Evolutionary conservation across 1,140 invertebrate genomes (phyloP).

Genomic region (Meloidogyne hapla): DNA sequence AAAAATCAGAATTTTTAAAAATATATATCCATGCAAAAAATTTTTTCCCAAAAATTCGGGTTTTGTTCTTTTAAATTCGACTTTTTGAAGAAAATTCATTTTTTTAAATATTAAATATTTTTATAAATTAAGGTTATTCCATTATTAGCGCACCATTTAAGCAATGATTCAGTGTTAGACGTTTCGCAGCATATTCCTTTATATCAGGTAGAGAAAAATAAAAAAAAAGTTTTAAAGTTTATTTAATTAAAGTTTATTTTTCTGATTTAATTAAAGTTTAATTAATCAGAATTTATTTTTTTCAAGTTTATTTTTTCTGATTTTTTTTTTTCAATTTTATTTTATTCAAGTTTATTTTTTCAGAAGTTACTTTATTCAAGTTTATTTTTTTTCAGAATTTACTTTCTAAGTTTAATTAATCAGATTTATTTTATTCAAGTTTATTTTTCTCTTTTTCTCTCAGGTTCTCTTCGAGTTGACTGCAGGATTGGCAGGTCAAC

Average conservation of each 20-base stretch:
- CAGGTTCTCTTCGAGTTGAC: slow-evolving; percentile 57
- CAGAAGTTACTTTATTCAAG: background rate
- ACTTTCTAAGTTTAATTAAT: no score
- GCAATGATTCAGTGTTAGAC: slow-evolving; percentile 60
- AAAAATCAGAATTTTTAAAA: no score
- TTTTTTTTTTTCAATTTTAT: background rate
- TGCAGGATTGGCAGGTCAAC: slow-evolving; percentile 45
- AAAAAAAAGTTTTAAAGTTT: background rate
- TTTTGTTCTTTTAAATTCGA: no score
- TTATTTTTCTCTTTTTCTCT: slow-evolving; percentile 17
- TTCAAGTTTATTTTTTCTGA: background rate
- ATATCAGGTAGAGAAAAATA: slow-evolving; percentile 53
- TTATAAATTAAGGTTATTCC: no score
- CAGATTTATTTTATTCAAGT: background rate
- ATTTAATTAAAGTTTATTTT: background rate
- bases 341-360: background rate
- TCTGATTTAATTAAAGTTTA: background rate
- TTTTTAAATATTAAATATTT: no score
- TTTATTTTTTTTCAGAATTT: slow-evolving; percentile 7
- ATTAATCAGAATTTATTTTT: background rate
- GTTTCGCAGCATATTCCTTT: slow-evolving; percentile 60
- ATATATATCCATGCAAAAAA: no score
- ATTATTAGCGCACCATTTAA: slow-evolving; percentile 15
- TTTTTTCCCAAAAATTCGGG: slow-evolving; percentile 14
- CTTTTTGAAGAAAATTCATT: no score